These are phyloP conservation scores for Malurus melanocephalus DNA, from an alignment of 2,113 vertebrate genomes.

Conservation along the genomic window DNA sequence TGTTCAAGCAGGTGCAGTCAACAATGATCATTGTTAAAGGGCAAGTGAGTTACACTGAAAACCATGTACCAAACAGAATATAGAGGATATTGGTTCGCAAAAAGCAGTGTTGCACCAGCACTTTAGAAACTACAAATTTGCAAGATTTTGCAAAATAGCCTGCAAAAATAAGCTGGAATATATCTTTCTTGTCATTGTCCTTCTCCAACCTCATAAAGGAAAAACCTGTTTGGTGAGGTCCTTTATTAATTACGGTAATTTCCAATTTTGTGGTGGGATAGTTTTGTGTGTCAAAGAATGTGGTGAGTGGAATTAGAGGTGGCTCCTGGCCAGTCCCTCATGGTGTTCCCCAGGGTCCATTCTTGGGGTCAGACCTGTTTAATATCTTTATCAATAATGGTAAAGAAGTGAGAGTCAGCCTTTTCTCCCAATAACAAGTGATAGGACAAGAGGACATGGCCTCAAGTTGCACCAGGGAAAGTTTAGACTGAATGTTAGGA, in stretches of 20 bases:
- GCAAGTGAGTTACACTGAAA: background rate
- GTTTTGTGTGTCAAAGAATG: background rate
- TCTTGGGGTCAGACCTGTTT: background rate
- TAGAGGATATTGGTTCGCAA: background rate
- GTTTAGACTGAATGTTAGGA: background rate
- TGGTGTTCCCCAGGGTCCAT: background rate
- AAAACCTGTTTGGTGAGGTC: rapidly evolving
- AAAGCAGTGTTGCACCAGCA: background rate
- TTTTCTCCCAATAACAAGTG: background rate
- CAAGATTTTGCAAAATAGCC: background rate
- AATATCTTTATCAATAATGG: background rate
- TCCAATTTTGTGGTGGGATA: background rate
- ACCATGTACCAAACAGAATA: background rate
- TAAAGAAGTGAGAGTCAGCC: background rate
- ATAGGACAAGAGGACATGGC: background rate
- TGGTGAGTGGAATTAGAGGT: background rate
- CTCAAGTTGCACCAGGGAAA: background rate
- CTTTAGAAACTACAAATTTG: background rate
- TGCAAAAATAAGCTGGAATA: background rate
- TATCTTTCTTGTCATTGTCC: background rate
- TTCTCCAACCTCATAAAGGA: background rate
- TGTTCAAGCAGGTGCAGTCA: slow-evolving; percentile 21
- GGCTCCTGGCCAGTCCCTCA: rapidly evolving
- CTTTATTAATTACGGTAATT: background rate
- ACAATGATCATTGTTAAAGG: background rate